Percentiles rank a stretch among this genome's conserved stretches.
Conservation (phyloP, 1,140 invertebrate genomes). For the Drosophila pectinifera region DNA sequence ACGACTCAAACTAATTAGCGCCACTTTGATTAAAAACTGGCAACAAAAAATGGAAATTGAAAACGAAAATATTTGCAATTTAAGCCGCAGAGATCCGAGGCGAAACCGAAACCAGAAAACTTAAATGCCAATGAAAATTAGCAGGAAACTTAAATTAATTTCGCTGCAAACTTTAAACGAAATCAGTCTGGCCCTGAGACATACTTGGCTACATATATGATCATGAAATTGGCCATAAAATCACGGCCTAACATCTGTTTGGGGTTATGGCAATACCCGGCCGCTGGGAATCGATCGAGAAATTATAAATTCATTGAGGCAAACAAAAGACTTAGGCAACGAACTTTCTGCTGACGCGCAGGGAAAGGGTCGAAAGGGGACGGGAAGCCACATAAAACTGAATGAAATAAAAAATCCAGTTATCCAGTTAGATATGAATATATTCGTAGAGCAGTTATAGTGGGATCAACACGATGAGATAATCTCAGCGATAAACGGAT, state of each 20-base stretch:
- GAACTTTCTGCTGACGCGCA: slow-evolving; percentile 49
- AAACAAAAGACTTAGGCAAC: slow-evolving; percentile 79
- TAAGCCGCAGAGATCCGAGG: not conserved
- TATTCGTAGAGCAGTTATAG: slow-evolving; percentile 21
- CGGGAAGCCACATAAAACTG: slow-evolving; percentile 23
- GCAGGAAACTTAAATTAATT: slow-evolving; percentile 39
- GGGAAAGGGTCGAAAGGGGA: not conserved
- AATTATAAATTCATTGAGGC: slow-evolving; percentile 68
- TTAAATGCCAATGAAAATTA: slow-evolving; percentile 35
- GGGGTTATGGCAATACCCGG: not conserved
- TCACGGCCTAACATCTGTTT: slow-evolving; percentile 35
- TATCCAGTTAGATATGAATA: slow-evolving; percentile 44
- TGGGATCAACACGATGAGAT: slow-evolving; percentile 46
- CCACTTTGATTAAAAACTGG: slow-evolving; percentile 79
- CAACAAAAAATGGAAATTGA: slow-evolving; percentile 49
- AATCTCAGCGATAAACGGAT: slow-evolving; percentile 15
- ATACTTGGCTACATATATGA: slow-evolving; percentile 1
- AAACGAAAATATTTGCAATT: slow-evolving; percentile 45
- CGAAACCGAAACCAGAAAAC: slow-evolving; percentile 10
- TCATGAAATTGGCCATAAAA: slow-evolving; percentile 38
- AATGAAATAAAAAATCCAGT: slow-evolving; percentile 47
- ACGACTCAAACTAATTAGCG: slow-evolving; percentile 83
- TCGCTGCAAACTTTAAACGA: slow-evolving; percentile 12
- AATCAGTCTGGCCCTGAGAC: slow-evolving; percentile 24
- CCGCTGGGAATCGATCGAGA: slow-evolving; percentile 43